Base-by-base conservation (phyloP, 2,113 vertebrate genomes). In the Sinocyclocheilus anshuiensis region DNA sequence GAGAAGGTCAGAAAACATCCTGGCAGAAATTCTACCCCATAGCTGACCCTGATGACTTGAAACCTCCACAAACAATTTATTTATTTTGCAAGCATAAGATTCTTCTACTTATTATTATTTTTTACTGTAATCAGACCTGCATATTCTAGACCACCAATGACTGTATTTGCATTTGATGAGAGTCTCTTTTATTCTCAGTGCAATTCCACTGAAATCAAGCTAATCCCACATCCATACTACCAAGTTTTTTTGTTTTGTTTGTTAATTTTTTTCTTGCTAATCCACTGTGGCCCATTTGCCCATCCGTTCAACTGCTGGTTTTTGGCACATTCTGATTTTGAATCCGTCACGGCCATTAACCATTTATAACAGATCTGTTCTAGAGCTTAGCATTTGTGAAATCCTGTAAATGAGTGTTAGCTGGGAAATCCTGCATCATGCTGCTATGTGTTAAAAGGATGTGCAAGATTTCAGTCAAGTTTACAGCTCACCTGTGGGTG, bases 401-500 rank as follows among this genome's bases (percentile, higher is more conserved):
- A 85, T 65, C 26, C 57, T 67, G 63, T 79, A 79, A 87, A 85
- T 83, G 57, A 77, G 87, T 83, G 72, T 85, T 33, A 83, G 75
- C 83, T 87, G 84, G 89, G 89, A 88, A 83, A 85, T 85, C 89
- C 89, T 86, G 83, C 83, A 39, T 65, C 26, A 78, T 65, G 55
- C 74, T 79, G 65, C 59, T 83, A 85, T 12, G 85, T 88, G 87
- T 78, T 83, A 86, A 86, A 45, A 74, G 42, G 80, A 88, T 85
- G 87, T 83, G 85, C 59, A 84, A 85, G 80, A 87, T 84, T 84
- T 71, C 84, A 63, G 53, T 72, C 77, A 84, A 77, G 80, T 83
- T 90, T 87, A 55, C 89, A 90, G 83, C 87, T 86, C 83, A 88
- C 77, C 86, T 86, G 87, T 87, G 86, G 80, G 83, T 87, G 79